Evolutionary conservation across 1,140 invertebrate species (phyloP), one percentile per base, ranked within the genome.

Genomic region (Rhopalosiphum padi): DNA sequence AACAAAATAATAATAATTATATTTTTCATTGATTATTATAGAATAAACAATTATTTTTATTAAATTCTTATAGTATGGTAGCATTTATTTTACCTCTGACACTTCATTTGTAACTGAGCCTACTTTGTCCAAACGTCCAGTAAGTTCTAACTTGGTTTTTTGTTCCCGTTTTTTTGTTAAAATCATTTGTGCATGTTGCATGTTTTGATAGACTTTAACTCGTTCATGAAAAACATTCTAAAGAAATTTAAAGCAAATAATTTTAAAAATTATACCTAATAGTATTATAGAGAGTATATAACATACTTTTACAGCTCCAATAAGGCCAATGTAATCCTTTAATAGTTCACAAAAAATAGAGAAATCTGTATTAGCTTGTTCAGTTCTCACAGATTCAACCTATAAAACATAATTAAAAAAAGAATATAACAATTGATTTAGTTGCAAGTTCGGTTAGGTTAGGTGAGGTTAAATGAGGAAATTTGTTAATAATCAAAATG

Each of bases 221-320:
- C 99, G 96, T 95, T 99, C 99, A 95, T 99, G 98, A 95, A 99
- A 99, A n/a, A 99, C 98, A 95, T 99, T 98, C 97, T 98, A 95
- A 3, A 96, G 93, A 53, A 94, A 22, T 35, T 88, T 30, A 0
- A 82, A 37, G 22, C 22, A 83, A 83, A 83, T 83, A 35, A 83
- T 37, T 37, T 83, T 41, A 37, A 23, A 41, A 22, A 83, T 51
- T 51, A 51, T 51, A 51, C 18, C 15, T 83, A 77, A n/a, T 77
- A n/a, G n/a, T 35, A 35, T 82, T 18, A 60, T 60, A 85, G 25
- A 85, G 25, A 41, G 41, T 41, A 41, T 41, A 55, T n/a, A 30
- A 93, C 94, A 94, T 95, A 97, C 97, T 96, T 99, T 99, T 55
- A 99, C 98, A 94, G 98, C 97, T 4, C 97, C 98, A 95, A 99